Base-by-base conservation (phyloP, 2,888 invertebrate species). In the Apocheima hispidaria region DNA sequence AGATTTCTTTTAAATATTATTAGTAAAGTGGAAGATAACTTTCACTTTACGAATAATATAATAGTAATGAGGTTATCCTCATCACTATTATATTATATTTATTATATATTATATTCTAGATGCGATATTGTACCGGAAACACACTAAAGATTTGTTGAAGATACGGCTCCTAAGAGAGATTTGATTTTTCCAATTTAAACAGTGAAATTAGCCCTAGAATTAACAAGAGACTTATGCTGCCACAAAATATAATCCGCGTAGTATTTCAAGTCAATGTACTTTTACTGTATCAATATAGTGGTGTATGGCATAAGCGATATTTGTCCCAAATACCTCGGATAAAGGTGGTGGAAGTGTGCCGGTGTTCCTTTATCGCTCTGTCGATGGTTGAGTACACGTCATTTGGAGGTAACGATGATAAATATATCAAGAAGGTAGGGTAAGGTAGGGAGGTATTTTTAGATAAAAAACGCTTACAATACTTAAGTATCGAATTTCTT, bases 361-460 rank as follows among this genome's bases (percentile, higher is more conserved):
- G 51, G 65, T 61, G 59, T 59, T 52, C 49, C 62, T 65, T 66
- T 71, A 72, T 71, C 68, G 68, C 60, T 66, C 66, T 69, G 71
- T 70, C 66, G 71, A 67, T 70, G 62, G 70, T 63, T 74, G 73
- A 77, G 75, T 74, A 72, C 69, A 60, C 60, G 73, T 67, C 67
- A 77, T 79, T 80, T 75, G 58, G 71, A 70, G 76, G 78, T 81
- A 82, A 81, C 74, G 75, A 71, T 72, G 71, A 70, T 72, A 72
- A 78, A 75, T 72, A 77, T 79, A 78, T 80, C 71, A 71, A 71
- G 44, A 38, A 58, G 6, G 21, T 20, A 12, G 46, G 9, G 26
- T 26, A 26, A 4, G 26, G 48, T 52, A 40, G 44, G 30, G 51
- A 28, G 20, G 36, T 63, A 51, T 41, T 50, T 43, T 35, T 16